A percentile compares a stretch with the other conserved stretches of the same genome.
These are phyloP conservation scores for Cheilosia variabilis DNA, from an alignment of 2,888 invertebrate species.

Conservation along the genomic window DNA sequence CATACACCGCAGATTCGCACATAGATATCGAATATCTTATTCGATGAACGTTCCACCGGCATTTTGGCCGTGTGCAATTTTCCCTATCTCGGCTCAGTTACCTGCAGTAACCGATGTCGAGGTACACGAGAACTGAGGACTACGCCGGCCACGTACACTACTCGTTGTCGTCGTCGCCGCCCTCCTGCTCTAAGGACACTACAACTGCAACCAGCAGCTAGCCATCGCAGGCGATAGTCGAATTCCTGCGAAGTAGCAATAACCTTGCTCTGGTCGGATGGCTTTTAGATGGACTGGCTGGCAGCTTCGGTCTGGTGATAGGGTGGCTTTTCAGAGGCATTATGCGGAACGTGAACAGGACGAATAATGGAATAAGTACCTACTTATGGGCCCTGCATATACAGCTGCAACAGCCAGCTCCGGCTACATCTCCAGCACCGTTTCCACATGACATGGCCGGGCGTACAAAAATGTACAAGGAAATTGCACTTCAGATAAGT, in stretches of 20 bases:
- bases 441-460: constrained; percentile 72
- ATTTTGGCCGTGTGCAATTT: constrained; percentile 58
- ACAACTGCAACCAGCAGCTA: constrained; percentile 16
- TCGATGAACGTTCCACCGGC: constrained; percentile 68
- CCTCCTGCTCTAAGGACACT: constrained; percentile 51
- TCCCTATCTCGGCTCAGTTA: constrained; percentile 63
- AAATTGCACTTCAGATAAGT: constrained; percentile 77
- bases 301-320: constrained; percentile 47
- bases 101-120: constrained; percentile 70
- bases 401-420: constrained; percentile 42
- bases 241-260: constrained; percentile 54
- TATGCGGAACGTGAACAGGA: constrained; percentile 75
- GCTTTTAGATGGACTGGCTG: constrained; percentile 44
- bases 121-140: constrained; percentile 41
- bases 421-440: constrained; percentile 28
- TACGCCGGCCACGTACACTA: constrained; percentile 15
- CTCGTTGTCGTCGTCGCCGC: not conserved
- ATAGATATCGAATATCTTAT: constrained; percentile 71
- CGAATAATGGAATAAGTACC: constrained; percentile 75
- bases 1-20: constrained; percentile 38
- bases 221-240: constrained; percentile 53
- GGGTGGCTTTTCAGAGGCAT: constrained; percentile 68
- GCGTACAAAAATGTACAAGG: constrained; percentile 75
- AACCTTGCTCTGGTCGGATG: constrained; percentile 47
- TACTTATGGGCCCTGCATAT: constrained; percentile 71